These are phyloP conservation scores for Galemys pyrenaicus DNA, from an alignment of 2,113 vertebrate genomes.

Conservation along the genomic window DNA sequence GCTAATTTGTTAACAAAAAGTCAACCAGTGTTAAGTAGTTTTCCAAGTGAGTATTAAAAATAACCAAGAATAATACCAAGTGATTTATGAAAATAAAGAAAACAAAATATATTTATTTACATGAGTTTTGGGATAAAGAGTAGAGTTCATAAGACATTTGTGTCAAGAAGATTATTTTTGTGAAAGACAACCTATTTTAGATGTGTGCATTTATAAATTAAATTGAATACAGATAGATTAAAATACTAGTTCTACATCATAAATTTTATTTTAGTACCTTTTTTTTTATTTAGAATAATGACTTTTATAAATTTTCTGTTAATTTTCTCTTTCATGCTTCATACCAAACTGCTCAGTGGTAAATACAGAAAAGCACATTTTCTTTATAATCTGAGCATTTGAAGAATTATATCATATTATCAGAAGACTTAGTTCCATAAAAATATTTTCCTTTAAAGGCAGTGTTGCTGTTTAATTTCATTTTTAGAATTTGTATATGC, in stretches of 20 bases:
- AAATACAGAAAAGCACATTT: conserved; percentile 64
- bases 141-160: not conserved
- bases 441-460: not conserved
- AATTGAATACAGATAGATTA: not conserved
- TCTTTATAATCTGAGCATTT: conserved; percentile 51
- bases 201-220: conserved; percentile 37
- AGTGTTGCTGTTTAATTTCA: not conserved
- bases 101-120: not conserved
- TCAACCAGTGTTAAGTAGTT: not conserved
- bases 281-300: conserved; percentile 48
- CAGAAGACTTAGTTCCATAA: not conserved
- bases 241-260: not conserved
- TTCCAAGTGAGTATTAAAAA: conserved; percentile 11
- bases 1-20: conserved; percentile 17
- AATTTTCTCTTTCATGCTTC: conserved; percentile 41
- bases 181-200: not conserved
- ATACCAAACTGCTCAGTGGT: conserved; percentile 1
- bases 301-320: conserved; percentile 47
- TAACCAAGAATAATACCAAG: not conserved
- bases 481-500: not conserved
- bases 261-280: not conserved
- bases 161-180: not conserved
- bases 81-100: conserved; percentile 25
- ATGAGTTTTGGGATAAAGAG: not conserved
- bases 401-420: conserved; percentile 44